phyloP scores from a whole-genome alignment of 64 coral and sea anemone genomes.

The Pocillopora verrucosa region DNA sequence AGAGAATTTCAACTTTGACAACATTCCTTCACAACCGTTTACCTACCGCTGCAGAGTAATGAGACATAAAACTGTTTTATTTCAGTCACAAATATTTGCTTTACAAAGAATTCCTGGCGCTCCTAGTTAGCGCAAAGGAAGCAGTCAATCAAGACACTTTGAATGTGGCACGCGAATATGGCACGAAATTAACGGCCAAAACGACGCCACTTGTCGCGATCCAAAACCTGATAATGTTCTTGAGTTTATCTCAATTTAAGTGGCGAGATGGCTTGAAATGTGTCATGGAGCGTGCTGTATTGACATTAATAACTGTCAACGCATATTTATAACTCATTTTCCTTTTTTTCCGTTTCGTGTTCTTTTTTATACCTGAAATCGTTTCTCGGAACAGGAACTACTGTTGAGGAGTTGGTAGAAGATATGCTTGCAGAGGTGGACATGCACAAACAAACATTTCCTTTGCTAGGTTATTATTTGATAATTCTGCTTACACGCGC shows the following conservation, averaged over 20 bases:
- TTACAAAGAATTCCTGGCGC: constrained; percentile 43
- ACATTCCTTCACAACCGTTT: constrained; percentile 35
- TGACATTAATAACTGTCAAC: constrained; percentile 38
- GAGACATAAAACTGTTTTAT: constrained; percentile 48
- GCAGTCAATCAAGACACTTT: not conserved
- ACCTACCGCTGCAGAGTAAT: constrained; percentile 18
- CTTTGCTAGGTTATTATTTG: constrained; percentile 8
- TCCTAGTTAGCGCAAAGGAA: not conserved
- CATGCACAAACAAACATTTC: constrained; percentile 22
- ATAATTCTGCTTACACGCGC: constrained; percentile 39
- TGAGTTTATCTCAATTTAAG: constrained; percentile 40
- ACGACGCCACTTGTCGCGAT: constrained; percentile 3
- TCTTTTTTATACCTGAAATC: not conserved
- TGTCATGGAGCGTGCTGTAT: constrained; percentile 5
- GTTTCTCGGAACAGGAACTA: not conserved
- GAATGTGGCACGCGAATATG: constrained; percentile 31
- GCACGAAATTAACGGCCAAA: constrained; percentile 1
- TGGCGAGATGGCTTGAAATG: not conserved
- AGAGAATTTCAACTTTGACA: constrained; percentile 23
- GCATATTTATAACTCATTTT: constrained; percentile 33
- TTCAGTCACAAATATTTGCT: constrained; percentile 44
- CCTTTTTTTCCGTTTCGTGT: not conserved
- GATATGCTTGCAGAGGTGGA: not conserved
- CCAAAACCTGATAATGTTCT: constrained; percentile 14
- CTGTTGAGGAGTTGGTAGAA: not conserved